Evolutionary conservation across 2,888 invertebrate species (phyloP), one percentile per base, ranked within the genome.

Genomic region (Halictus ligatus): DNA sequence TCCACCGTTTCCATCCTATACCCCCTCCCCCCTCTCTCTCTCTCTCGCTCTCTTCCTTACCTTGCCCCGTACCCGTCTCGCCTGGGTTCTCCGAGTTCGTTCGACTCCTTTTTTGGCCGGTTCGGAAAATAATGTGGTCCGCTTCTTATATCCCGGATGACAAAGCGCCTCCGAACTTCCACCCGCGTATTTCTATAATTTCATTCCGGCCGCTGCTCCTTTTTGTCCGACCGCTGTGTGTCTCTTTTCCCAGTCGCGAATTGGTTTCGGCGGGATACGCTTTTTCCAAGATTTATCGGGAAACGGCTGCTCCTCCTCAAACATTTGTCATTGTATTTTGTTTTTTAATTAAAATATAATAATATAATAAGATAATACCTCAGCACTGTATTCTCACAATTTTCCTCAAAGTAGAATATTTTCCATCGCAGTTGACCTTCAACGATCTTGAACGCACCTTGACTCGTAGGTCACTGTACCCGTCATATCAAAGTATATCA

Each of bases 91-190:
- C 60, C 25, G 80, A 43, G 50, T 60, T 78, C 76, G 69, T 29
- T 54, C 58, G 76, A 35, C 78, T 64, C 71, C 50, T 75, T 83
- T 80, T 86, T 75, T 81, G 75, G 77, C 79, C 76, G 64, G 60
- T 87, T 84, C 78, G 81, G 75, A 85, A 88, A 89, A 87, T 89
- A 89, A 89, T 84, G 83, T 81, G 40, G 69, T 40, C 77, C 72
- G 75, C 73, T 81, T 84, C 77, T 80, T 78, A 78, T 76, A 64
- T 54, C 74, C 81, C 69, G 84, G 78, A 75, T 88, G 89, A 89
- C 84, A 89, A 89, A 89, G 78, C 83, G 80, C 48, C 86, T 18
- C 21, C 72, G 75, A 74, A 75, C 75, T 78, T 78, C 40, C 46
- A 29, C 48, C 35, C 69, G 77, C 69, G 81, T 81, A 85, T 86